Evolutionary conservation across 2,888 invertebrate genomes (phyloP), one percentile per base, ranked within the genome.

Genomic region (Cheilosia scutellata): DNA sequence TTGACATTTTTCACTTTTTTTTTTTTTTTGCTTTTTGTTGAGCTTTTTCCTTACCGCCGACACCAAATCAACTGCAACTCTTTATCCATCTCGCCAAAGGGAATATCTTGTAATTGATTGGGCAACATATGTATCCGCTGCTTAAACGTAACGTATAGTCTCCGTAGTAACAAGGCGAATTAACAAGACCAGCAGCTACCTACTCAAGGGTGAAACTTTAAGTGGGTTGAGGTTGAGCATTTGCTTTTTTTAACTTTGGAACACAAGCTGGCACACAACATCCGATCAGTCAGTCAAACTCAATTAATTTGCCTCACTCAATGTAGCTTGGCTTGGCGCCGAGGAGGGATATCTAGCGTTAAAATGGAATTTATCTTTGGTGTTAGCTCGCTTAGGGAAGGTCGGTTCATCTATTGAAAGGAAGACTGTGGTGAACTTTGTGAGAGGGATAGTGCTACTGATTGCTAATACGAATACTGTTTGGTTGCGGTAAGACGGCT

Each of bases 281-380:
- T 79, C 70, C 55, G 70, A 79, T 79, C 83, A 74, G 74, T 84
- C 83, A 84, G 79, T 84, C 83, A 84, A 75, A 84, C 79, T 79
- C 75, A 79, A 84, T 84, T 84, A 79, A 84, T 84, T 84, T 84
- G 84, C 75, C 65, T 79, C 71, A 84, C 58, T 84, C 70, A 74
- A 70, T 79, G 79, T 68, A 68, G 79, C 72, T 63, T 79, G 49
- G 62, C 33, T 72, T 62, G 70, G 55, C 70, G 63, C 31, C 57
- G 40, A 65, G 63, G 55, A 63, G 51, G 29, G 57, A 63, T 31
- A 62, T 11, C 47, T 29, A 33, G 53, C 42, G 13, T 27, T 13
- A 29, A 60, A 68, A 68, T 47, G n/a, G 7, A 16, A 72, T 37
- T 53, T 65, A 53, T 66, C 57, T 29, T 27, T 33, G 42, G 40